Percentiles rank a stretch among this genome's conserved stretches.
phyloP scores from a whole-genome alignment of 2,113 vertebrate species.

The Sinosuthora webbiana region DNA sequence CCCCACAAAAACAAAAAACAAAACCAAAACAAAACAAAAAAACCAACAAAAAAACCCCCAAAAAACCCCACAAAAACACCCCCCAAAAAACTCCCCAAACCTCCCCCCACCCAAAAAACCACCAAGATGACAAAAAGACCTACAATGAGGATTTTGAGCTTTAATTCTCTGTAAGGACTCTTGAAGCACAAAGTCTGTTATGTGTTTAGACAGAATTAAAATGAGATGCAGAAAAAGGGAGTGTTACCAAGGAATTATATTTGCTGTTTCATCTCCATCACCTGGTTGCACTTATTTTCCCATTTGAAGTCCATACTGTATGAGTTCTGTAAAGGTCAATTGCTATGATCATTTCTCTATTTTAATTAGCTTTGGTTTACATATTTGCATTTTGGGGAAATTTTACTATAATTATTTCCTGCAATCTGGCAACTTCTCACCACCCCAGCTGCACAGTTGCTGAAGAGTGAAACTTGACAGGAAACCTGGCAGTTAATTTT shows the following conservation, averaged over 20 bases:
- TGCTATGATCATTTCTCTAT: not conserved
- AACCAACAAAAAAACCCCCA: no score
- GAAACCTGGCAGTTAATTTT: slow-evolving; percentile 8
- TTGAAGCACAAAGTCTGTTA: not conserved
- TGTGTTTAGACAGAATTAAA: not conserved
- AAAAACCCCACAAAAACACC: no score
- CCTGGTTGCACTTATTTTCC: not conserved
- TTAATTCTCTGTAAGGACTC: not conserved
- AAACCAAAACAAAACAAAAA: no score
- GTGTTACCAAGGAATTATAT: not conserved
- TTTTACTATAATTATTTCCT: slow-evolving; percentile 27
- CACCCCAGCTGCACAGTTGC: not conserved
- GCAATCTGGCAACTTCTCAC: slow-evolving; percentile 5
- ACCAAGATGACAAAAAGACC: fast-evolving
- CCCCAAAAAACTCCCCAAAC: fast-evolving
- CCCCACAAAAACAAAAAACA: no score
- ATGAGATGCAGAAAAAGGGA: not conserved
- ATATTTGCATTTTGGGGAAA: not conserved
- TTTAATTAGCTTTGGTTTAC: not conserved
- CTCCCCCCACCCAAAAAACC: no score
- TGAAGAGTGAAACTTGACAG: not conserved
- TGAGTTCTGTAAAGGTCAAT: not conserved
- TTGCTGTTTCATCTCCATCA: not conserved
- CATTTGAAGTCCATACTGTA: not conserved
- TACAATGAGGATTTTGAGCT: not conserved